Conservation (phyloP, 2,888 invertebrate species). For the Synergus laeviventris region DNA sequence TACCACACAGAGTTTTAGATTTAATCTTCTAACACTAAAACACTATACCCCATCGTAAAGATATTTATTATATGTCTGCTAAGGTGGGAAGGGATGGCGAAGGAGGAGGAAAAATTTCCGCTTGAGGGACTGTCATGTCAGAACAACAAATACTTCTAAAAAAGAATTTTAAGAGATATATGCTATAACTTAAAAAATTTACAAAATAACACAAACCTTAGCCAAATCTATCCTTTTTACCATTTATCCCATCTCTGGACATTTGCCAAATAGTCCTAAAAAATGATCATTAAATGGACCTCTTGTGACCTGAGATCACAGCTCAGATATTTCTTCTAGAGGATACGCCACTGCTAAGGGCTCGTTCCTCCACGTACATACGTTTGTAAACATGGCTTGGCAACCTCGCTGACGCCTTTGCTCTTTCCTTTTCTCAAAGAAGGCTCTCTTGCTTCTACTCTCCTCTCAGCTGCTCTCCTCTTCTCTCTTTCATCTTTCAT, state of each 20-base stretch:
- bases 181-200: background rate
- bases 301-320: background rate
- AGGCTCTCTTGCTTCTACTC: background rate
- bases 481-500: background rate
- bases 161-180: background rate
- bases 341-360: background rate
- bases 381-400: conserved; percentile 36
- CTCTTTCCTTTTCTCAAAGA: conserved; percentile 14
- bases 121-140: background rate
- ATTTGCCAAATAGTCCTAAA: background rate
- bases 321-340: background rate
- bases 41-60: background rate
- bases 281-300: background rate
- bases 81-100: background rate
- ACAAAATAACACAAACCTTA: background rate
- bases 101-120: background rate
- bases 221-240: no score
- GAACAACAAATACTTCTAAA: background rate
- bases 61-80: background rate
- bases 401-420: conserved; percentile 36
- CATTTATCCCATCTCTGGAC: background rate
- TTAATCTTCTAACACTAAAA: background rate
- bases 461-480: background rate
- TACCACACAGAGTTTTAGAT: conserved; percentile 10
- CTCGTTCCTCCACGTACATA: conserved; percentile 26